Percentiles rank a stretch among this genome's conserved stretches.
Conservation (phyloP, 2,797 vertebrate genomes). For the Heliangelus exortis region DNA sequence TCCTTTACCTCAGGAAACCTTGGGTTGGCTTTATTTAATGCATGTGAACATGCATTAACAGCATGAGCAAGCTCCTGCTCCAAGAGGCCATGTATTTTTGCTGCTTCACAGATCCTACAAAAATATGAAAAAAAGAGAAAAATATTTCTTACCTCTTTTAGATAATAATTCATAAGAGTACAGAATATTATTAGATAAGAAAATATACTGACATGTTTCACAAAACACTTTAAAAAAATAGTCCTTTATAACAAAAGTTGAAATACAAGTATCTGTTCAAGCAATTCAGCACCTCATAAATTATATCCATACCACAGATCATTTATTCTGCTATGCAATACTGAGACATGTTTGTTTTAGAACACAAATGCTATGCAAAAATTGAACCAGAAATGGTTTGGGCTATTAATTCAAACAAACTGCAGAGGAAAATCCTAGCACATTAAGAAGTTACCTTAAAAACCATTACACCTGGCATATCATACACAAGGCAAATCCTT, state of each 20-base stretch:
- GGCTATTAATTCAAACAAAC: neutral
- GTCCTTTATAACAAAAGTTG: neutral
- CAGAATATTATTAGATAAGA: neutral
- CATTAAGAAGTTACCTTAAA: neutral
- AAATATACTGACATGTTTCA: neutral
- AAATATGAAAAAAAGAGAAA: neutral
- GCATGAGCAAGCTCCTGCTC: constrained; percentile 98
- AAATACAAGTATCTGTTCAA: neutral
- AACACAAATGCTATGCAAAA: neutral
- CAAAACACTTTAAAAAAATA: neutral
- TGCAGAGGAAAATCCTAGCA: neutral
- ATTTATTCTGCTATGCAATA: neutral
- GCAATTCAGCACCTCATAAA: neutral
- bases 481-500: neutral
- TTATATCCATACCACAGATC: neutral
- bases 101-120: constrained; percentile 94
- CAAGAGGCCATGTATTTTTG: constrained; percentile 90
- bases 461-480: neutral
- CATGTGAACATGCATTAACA: constrained; percentile 96
- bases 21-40: constrained; percentile 96
- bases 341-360: neutral
- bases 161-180: neutral
- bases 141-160: neutral
- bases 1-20: constrained; percentile 92
- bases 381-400: neutral